A percentile compares a stretch with the other conserved stretches of the same genome.
Evolutionary conservation across 2,113 vertebrate species (phyloP).

Genomic region (Indri indri): DNA sequence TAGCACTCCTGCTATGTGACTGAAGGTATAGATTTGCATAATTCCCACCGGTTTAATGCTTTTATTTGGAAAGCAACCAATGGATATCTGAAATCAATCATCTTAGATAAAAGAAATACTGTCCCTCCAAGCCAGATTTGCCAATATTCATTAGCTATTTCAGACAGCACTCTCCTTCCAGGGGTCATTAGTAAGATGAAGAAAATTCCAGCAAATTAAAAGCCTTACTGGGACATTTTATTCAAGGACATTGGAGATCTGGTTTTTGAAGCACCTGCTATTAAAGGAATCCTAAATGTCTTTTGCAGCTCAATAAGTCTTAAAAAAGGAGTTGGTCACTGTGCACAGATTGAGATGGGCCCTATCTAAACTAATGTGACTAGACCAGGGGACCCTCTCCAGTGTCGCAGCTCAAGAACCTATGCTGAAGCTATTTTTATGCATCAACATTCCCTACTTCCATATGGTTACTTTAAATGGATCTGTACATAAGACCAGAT

Average conservation of each 20-base stretch:
- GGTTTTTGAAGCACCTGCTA: not conserved
- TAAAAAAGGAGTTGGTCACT: not conserved
- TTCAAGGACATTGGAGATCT: not conserved
- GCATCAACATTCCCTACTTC: not conserved
- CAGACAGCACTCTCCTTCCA: not conserved
- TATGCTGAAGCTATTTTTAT: not conserved
- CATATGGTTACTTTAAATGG: not conserved
- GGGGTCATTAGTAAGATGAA: not conserved
- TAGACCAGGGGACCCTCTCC: not conserved
- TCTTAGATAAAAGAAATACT: not conserved
- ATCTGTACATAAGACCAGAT: not conserved
- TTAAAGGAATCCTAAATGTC: not conserved
- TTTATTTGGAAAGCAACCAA: constrained; percentile 23
- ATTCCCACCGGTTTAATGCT: not conserved
- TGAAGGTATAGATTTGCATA: not conserved
- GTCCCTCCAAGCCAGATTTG: not conserved
- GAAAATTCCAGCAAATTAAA: constrained; percentile 30
- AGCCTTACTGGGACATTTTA: not conserved
- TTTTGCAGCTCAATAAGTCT: not conserved
- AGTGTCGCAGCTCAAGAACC: not conserved
- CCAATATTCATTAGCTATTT: constrained; percentile 3
- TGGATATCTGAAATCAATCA: not conserved
- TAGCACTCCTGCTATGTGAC: not conserved
- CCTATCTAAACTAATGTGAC: not conserved
- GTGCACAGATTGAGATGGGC: not conserved